These are phyloP conservation scores for Bilobella aurantiaca DNA, from an alignment of 1,140 invertebrate species.

Conservation along the genomic window DNA sequence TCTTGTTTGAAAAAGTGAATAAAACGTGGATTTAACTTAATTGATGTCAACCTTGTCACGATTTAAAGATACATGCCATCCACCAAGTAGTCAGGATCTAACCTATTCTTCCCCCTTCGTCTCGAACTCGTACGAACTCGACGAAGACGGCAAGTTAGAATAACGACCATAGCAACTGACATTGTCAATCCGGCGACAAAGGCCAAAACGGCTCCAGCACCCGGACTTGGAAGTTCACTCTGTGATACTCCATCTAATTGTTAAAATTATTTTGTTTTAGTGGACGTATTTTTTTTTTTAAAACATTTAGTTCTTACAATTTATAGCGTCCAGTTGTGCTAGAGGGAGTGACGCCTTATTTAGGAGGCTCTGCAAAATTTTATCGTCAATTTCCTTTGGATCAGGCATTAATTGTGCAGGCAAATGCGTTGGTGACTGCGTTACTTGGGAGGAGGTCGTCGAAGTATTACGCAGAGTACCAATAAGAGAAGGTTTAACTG, in stretches of 20 bases:
- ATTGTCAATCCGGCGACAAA: conserved; percentile 52
- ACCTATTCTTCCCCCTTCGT: conserved; percentile 64
- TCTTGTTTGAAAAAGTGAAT: background rate
- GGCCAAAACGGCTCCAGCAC: conserved; percentile 24
- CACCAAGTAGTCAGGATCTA: conserved; percentile 91
- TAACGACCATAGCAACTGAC: conserved; percentile 57
- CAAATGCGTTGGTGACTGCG: background rate
- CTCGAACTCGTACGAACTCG: conserved; percentile 53
- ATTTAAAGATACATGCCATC: conserved; percentile 92
- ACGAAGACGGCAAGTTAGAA: conserved; percentile 69
- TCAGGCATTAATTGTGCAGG: background rate
- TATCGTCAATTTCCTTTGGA: conserved; percentile 1
- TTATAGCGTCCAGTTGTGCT: background rate
- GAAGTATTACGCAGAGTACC: too few relatives aligned
- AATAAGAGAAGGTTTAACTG: too few relatives aligned
- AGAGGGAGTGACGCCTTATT: background rate
- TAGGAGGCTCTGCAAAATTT: conserved; percentile 3
- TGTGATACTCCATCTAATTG: background rate
- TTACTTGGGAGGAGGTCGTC: background rate
- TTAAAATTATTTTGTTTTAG: conserved; percentile 6
- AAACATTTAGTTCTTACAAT: background rate
- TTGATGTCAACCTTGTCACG: background rate
- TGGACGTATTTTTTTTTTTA: background rate
- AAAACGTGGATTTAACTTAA: conserved; percentile 1
- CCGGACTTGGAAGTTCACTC: conserved; percentile 15